A percentile compares a stretch with the other conserved stretches of the same genome.
phyloP scores from a whole-genome alignment of 2,888 invertebrate genomes.

The Caenorhabditis parvicauda region DNA sequence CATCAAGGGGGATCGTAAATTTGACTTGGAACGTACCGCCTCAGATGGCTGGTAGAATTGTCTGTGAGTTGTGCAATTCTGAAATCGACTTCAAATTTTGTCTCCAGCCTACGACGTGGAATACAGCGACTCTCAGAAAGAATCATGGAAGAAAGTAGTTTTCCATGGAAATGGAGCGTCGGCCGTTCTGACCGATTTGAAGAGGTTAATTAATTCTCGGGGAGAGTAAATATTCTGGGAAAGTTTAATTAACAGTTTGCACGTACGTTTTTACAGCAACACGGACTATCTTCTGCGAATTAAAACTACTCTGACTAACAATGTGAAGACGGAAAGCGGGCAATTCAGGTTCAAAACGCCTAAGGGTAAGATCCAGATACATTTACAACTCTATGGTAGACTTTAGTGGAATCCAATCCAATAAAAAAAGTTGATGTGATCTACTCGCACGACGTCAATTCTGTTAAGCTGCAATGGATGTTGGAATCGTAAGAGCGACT shows the following conservation, averaged over 20 bases:
- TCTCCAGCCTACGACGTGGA: slow-evolving; percentile 55
- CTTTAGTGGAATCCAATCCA: slow-evolving; percentile 51
- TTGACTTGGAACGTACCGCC: slow-evolving; percentile 59
- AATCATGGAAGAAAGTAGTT: slow-evolving; percentile 49
- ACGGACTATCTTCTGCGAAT: slow-evolving; percentile 58
- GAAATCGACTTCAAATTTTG: background rate
- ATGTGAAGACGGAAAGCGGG: slow-evolving; percentile 52
- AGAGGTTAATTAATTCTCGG: slow-evolving; percentile 34
- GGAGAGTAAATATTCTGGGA: background rate
- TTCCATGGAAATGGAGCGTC: slow-evolving; percentile 51
- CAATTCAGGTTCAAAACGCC: slow-evolving; percentile 51
- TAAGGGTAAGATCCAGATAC: slow-evolving; percentile 32
- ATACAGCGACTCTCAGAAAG: slow-evolving; percentile 41
- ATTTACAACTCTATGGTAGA: background rate
- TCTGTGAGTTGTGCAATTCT: slow-evolving; percentile 15
- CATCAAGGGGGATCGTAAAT: slow-evolving; percentile 53
- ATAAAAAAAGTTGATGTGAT: slow-evolving; percentile 60
- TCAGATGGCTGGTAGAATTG: slow-evolving; percentile 30
- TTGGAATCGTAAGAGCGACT: slow-evolving; percentile 43
- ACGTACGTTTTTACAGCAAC: slow-evolving; percentile 43
- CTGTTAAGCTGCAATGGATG: slow-evolving; percentile 60
- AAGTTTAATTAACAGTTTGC: slow-evolving; percentile 12
- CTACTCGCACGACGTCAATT: slow-evolving; percentile 58
- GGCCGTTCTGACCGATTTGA: slow-evolving; percentile 47
- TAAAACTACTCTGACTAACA: slow-evolving; percentile 46